A percentile compares a stretch with the other conserved stretches of the same genome.
Evolutionary conservation across 2,888 invertebrate genomes (phyloP).

Genomic region (Corythucha ciliata): DNA sequence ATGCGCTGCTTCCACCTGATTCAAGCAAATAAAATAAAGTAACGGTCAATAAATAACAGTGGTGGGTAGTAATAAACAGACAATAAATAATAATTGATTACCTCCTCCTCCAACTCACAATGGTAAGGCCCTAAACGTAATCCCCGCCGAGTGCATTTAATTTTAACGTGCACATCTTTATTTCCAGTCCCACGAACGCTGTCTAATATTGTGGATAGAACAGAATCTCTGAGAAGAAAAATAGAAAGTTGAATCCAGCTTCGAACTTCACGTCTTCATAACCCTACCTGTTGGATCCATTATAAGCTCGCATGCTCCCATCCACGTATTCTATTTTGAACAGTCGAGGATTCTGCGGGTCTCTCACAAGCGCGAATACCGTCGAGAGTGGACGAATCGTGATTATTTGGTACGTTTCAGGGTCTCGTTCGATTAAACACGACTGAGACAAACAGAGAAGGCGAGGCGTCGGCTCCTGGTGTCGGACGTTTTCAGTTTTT

Average conservation of each 20-base stretch:
- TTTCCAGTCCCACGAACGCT: constrained; percentile 96
- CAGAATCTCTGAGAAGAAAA: constrained; percentile 63
- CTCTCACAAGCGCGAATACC: constrained; percentile 84
- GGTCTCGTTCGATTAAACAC: constrained; percentile 92
- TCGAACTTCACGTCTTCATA: not conserved
- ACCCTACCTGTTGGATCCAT: constrained; percentile 76
- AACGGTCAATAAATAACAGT: not conserved
- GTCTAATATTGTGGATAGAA: constrained; percentile 90
- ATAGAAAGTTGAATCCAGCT: constrained; percentile 6
- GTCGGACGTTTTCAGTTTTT: constrained; percentile 72
- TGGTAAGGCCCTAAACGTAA: constrained; percentile 82
- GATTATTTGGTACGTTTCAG: constrained; percentile 88
- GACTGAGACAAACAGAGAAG: constrained; percentile 91
- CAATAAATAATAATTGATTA: constrained; percentile 24
- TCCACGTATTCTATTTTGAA: constrained; percentile 91
- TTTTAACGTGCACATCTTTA: constrained; percentile 88
- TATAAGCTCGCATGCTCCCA: constrained; percentile 78
- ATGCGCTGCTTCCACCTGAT: constrained; percentile 70
- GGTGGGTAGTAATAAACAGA: not conserved
- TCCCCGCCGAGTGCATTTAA: constrained; percentile 72
- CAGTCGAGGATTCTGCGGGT: constrained; percentile 82
- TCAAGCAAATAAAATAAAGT: not conserved
- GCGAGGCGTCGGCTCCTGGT: constrained; percentile 75
- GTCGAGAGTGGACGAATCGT: constrained; percentile 73
- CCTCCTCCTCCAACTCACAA: constrained; percentile 90